A percentile compares a stretch with the other conserved stretches of the same genome.
Evolutionary conservation across 2,113 vertebrate species (phyloP).

Genomic region (Apus apus): DNA sequence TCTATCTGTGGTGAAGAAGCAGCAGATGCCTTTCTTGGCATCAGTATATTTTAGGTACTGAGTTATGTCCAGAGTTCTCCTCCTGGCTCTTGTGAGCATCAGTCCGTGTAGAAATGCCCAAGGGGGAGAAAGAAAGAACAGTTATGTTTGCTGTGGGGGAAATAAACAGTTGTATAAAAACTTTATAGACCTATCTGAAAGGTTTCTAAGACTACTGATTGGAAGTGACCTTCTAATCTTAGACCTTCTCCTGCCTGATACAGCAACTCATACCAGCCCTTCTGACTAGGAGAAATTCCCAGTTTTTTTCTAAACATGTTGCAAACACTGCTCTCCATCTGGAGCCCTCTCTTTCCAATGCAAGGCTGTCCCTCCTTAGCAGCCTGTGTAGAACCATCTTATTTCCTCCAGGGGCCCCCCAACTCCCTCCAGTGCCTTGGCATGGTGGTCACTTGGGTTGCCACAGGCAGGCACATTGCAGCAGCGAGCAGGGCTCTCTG

Average conservation of each 20-base stretch:
- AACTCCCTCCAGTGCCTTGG: rapidly evolving
- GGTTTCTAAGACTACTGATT: not conserved
- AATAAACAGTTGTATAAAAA: not conserved
- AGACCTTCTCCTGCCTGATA: not conserved
- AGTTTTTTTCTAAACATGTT: not conserved
- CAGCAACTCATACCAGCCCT: not conserved
- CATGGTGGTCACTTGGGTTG: rapidly evolving
- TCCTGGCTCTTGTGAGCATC: not conserved
- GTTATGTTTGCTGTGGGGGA: not conserved
- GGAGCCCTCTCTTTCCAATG: not conserved
- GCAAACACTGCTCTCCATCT: not conserved
- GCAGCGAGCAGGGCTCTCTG: not conserved
- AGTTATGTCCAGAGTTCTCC: not conserved
- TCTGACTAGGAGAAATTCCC: not conserved
- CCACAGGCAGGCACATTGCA: not conserved
- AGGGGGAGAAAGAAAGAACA: not conserved
- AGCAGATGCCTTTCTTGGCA: not conserved
- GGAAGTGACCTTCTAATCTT: not conserved
- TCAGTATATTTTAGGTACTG: not conserved
- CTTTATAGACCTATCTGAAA: not conserved
- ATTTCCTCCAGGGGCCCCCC: not conserved
- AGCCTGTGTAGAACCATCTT: not conserved
- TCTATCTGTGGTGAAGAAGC: not conserved
- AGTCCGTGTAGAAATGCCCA: not conserved
- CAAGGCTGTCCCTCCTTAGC: not conserved